Percentiles rank a stretch among this genome's conserved stretches.
These are phyloP conservation scores for Leptonema lineaticorne DNA, from an alignment of 1,140 invertebrate genomes.

Conservation along the genomic window DNA sequence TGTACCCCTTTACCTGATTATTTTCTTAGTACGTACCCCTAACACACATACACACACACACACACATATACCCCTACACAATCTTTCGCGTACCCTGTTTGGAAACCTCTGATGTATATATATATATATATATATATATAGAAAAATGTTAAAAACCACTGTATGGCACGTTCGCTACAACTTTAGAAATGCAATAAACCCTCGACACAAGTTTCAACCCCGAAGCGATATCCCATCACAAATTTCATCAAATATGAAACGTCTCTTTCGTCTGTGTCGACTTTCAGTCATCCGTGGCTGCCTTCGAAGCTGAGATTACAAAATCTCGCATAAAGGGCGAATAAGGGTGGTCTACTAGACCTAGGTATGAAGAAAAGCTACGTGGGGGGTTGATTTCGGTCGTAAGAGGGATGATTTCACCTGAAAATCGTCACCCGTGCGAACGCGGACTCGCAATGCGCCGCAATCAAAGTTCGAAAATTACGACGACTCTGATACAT, in stretches of 20 bases:
- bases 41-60: too few species aligned
- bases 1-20: too few species aligned
- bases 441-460: background rate
- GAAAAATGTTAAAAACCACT: too few species aligned
- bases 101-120: too few species aligned
- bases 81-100: too few species aligned
- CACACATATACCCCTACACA: too few species aligned
- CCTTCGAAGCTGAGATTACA: background rate
- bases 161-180: background rate
- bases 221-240: slow-evolving; percentile 36
- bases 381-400: too few species aligned
- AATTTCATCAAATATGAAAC: slow-evolving; percentile 42
- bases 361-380: background rate
- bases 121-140: too few species aligned
- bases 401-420: too few species aligned
- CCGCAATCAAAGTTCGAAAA: slow-evolving; percentile 17
- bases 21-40: too few species aligned
- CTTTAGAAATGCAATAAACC: slow-evolving; percentile 32
- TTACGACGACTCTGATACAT: background rate
- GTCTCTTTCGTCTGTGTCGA: background rate
- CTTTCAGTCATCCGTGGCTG: background rate
- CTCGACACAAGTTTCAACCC: slow-evolving; percentile 20
- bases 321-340: background rate
- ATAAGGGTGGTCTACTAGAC: background rate
- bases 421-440: background rate